A percentile compares a stretch with the other conserved stretches of the same genome.
Evolutionary conservation across 2,888 invertebrate genomes (phyloP).

Genomic region (Eupeodes latifasciatus): DNA sequence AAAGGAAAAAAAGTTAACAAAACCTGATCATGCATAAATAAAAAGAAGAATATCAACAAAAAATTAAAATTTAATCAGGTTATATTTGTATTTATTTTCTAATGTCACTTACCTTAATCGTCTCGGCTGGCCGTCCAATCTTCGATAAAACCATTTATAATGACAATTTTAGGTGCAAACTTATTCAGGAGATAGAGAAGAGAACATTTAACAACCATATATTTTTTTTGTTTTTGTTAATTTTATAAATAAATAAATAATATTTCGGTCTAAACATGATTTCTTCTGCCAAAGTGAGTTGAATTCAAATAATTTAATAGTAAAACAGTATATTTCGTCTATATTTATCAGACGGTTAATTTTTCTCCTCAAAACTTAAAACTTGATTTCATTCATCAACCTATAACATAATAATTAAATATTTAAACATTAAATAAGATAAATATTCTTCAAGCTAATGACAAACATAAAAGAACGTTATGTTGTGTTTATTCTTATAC

Average conservation of each 20-base stretch:
- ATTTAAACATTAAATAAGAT: neutral
- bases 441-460: neutral
- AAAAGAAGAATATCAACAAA: constrained; percentile 24
- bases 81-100: constrained; percentile 17
- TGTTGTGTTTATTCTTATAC: neutral
- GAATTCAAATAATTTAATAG: constrained; percentile 6
- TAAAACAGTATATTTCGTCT: constrained; percentile 5
- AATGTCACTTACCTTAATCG: constrained; percentile 39
- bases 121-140: neutral
- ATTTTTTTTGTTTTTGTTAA: neutral
- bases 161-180: constrained; percentile 9
- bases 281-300: neutral
- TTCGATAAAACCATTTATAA: constrained; percentile 34
- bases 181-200: neutral
- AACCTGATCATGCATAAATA: constrained; percentile 15
- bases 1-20: neutral
- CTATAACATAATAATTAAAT: neutral
- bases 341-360: neutral
- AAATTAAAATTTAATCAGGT: constrained; percentile 33
- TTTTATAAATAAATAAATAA: neutral
- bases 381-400: constrained; percentile 11
- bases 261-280: neutral
- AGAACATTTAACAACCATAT: neutral
- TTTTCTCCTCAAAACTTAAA: neutral
- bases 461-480: constrained; percentile 1